Evolutionary conservation across 2,888 invertebrate genomes (phyloP).

Genomic region (Watsonalla cultraria): DNA sequence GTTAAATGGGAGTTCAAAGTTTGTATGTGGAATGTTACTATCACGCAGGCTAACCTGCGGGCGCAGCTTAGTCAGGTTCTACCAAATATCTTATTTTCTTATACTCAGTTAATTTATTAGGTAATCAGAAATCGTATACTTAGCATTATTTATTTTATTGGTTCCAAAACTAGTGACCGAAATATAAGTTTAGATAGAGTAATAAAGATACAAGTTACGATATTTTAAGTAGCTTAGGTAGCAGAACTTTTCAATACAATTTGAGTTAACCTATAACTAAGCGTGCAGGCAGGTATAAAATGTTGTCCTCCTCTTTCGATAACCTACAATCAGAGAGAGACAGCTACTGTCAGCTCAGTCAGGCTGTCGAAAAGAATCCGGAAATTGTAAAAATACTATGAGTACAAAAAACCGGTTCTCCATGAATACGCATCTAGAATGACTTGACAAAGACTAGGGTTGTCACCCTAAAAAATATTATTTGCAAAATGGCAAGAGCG

Average conservation of each 20-base stretch:
- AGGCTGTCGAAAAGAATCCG: constrained; percentile 26
- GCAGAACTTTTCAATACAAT: too few species aligned
- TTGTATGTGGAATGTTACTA: too few species aligned
- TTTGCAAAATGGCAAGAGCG: too few species aligned
- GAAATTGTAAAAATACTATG: constrained; percentile 24
- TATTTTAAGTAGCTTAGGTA: neutral
- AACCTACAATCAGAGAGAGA: constrained; percentile 18
- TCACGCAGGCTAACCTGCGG: too few species aligned
- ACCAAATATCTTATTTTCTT: too few species aligned
- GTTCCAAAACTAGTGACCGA: neutral
- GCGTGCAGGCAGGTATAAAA: neutral
- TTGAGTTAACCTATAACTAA: neutral
- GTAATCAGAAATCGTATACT: too few species aligned
- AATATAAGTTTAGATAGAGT: neutral
- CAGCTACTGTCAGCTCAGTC: constrained; percentile 9
- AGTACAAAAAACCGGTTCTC: constrained; percentile 29
- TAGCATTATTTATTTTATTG: too few species aligned
- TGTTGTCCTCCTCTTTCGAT: constrained; percentile 13
- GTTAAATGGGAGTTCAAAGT: too few species aligned
- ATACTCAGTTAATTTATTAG: too few species aligned
- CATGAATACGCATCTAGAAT: constrained; percentile 5
- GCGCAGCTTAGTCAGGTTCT: too few species aligned
- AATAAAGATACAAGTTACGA: neutral
- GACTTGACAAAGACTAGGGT: neutral
- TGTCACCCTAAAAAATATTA: neutral